phyloP scores from a whole-genome alignment of 2,113 vertebrate species.

The Ammodytes marinus region DNA sequence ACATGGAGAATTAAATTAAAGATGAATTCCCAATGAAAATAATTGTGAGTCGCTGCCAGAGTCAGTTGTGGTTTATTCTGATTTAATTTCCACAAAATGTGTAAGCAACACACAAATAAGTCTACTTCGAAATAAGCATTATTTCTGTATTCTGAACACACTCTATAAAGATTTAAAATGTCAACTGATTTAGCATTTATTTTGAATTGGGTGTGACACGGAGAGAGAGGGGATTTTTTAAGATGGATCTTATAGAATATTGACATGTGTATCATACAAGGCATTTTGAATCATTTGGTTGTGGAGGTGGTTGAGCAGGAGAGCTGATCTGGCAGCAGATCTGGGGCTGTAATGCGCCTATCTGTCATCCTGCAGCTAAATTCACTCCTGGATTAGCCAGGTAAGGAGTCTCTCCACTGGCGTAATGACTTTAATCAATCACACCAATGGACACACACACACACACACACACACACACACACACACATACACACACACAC shows the following conservation, averaged over 20 bases:
- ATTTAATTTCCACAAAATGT: background rate
- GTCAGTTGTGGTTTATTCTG: background rate
- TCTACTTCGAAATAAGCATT: background rate
- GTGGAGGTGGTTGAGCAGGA: constrained; percentile 45
- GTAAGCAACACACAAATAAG: background rate
- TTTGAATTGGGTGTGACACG: background rate
- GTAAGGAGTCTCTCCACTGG: constrained; percentile 79
- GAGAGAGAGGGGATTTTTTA: background rate
- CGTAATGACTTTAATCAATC: constrained; percentile 85
- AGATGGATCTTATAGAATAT: constrained; percentile 41
- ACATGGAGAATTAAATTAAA: background rate
- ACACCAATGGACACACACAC: constrained; percentile 52
- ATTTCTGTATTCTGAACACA: background rate
- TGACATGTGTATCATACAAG: constrained; percentile 46
- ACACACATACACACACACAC: constrained; percentile 6
- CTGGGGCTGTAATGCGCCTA: constrained; percentile 73
- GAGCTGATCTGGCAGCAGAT: constrained; percentile 67
- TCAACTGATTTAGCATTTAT: background rate
- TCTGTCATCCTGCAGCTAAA: constrained; percentile 79
- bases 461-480: constrained; percentile 26
- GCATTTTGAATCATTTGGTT: constrained; percentile 58
- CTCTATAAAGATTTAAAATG: background rate
- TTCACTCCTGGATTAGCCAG: constrained; percentile 82
- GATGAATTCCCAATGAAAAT: background rate
- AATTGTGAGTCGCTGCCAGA: background rate